Base-by-base conservation (phyloP, 2,113 vertebrate genomes). In the Rhynchomys soricoides region DNA sequence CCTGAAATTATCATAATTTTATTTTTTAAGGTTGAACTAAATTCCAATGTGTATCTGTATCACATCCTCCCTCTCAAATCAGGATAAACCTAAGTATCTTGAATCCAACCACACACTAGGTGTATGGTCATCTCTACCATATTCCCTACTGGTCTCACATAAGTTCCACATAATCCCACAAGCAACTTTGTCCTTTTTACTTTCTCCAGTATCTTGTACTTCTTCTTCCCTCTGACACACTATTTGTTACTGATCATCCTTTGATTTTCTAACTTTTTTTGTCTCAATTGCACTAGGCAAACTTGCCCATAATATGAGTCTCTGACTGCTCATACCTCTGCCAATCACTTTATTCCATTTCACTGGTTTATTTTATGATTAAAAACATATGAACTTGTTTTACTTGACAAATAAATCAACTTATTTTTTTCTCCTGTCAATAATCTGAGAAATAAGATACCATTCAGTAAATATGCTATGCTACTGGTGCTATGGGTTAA, bases 181-280 rank as follows among this genome's bases (percentile, higher is more conserved):
- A 37, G 24, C 10, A 31, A 1, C 7, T 40, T n/a, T n/a, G 2
- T 31, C 6, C 16, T 34, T 43, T 17, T 71, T 73, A 13, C 1
- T 24, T 52, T 87, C 52, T 26, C 0, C 3, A 1, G 22, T 2
- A 29, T 2, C 0, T 16, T 26, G 3, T 34, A 22, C 7, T 37
- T 45, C 8, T 4, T 15, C 1, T 21, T 43, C 19, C 11, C 26
- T 70, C 50, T n/a, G 34, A 79, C 50, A 62, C 52, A 34, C 19
- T 37, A 21, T 16, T 57, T 59, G 24, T 62, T 43, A 43, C 22
- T 82, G 7, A 59, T 29, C 12, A 82, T 59, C 19, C 55, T 17
- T 16, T 62, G 24, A 83, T 43, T 81, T 78, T 52, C 31, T 55
- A 26, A 16, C 81, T 43, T 83, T 62, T 83, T 83, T 29, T 29